Conservation (phyloP, 2,888 invertebrate genomes). For the Erannis defoliaria region DNA sequence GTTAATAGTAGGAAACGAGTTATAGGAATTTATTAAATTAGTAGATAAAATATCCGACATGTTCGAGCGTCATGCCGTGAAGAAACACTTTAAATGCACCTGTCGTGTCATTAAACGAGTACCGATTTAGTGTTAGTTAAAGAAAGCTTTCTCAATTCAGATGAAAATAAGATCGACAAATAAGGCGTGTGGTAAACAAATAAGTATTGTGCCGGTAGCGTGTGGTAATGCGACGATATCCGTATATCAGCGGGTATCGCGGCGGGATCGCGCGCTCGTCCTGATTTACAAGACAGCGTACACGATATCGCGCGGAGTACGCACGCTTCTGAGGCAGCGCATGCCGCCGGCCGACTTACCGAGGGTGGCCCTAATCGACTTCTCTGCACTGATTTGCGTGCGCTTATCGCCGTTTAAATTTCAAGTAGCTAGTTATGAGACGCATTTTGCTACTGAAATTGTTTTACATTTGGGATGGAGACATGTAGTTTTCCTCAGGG, state of each 20-base stretch:
- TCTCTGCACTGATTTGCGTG: constrained; percentile 39
- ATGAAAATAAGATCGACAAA: constrained; percentile 43
- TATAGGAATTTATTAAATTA: constrained; percentile 43
- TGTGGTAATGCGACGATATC: constrained; percentile 71
- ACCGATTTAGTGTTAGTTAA: constrained; percentile 23
- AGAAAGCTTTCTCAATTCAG: constrained; percentile 38
- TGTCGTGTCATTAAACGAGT: constrained; percentile 29
- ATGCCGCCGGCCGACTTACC: constrained; percentile 33
- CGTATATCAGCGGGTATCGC: constrained; percentile 78
- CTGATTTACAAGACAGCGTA: constrained; percentile 78
- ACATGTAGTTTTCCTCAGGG: neutral
- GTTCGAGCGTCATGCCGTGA: constrained; percentile 35
- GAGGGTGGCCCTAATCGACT: constrained; percentile 54
- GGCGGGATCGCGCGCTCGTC: constrained; percentile 68
- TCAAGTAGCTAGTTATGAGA: constrained; percentile 19
- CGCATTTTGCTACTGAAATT: constrained; percentile 15
- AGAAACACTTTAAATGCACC: constrained; percentile 34
- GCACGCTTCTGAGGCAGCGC: constrained; percentile 42
- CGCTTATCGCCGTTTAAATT: constrained; percentile 38
- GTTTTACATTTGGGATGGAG: neutral
- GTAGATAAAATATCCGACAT: constrained; percentile 43
- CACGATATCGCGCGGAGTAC: constrained; percentile 60
- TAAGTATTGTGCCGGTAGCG: constrained; percentile 49
- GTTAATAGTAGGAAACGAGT: constrained; percentile 46
- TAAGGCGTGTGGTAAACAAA: constrained; percentile 50